phyloP scores from a whole-genome alignment of 2,113 vertebrate genomes.

The Tetrao urogallus region DNA sequence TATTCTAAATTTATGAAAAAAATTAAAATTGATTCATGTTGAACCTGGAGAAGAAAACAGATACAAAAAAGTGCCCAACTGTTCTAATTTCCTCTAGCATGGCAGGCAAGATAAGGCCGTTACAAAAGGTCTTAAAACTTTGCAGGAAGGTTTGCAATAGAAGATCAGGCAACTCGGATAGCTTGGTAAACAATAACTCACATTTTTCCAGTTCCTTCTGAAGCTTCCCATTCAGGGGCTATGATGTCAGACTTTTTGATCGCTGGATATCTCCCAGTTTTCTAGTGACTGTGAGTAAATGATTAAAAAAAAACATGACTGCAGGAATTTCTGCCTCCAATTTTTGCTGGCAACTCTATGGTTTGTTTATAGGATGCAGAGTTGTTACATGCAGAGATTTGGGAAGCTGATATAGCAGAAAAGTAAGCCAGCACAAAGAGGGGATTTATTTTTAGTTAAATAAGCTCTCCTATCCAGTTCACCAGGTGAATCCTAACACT shows the following conservation, averaged over 20 bases:
- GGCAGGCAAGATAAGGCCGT: background rate
- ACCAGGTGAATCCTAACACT: background rate
- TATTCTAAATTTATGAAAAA: slow-evolving; percentile 4
- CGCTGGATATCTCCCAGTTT: background rate
- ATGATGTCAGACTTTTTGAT: background rate
- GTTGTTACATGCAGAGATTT: background rate
- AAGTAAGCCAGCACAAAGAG: background rate
- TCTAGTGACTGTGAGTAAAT: background rate
- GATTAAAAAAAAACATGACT: background rate
- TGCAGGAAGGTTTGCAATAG: background rate
- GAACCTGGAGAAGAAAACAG: background rate
- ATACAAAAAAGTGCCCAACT: background rate
- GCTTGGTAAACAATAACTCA: background rate
- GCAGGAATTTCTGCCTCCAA: background rate
- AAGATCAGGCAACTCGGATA: background rate
- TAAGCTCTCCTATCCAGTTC: background rate
- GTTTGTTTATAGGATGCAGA: background rate
- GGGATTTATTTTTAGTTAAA: background rate
- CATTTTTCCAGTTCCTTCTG: background rate
- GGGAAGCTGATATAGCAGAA: background rate
- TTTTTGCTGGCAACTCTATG: background rate
- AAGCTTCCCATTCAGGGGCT: background rate
- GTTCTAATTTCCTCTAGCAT: background rate
- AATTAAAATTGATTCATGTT: background rate
- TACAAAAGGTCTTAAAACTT: background rate